These are phyloP conservation scores for Tetropium fuscum DNA, from an alignment of 2,888 invertebrate species.

Conservation along the genomic window DNA sequence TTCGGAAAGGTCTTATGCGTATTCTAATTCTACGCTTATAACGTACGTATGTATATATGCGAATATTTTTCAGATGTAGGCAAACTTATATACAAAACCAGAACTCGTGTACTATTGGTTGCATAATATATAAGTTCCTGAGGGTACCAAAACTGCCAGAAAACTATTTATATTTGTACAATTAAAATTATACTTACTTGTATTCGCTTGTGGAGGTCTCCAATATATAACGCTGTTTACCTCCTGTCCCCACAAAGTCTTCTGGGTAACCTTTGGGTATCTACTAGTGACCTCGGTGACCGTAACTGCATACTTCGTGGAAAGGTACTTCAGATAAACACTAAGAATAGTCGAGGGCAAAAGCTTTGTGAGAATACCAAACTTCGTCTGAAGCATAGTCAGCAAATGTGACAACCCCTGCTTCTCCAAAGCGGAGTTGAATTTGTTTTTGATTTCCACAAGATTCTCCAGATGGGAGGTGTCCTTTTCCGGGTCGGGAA, in stretches of 20 bases:
- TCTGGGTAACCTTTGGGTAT: slow-evolving; percentile 65
- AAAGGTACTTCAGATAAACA: slow-evolving; percentile 73
- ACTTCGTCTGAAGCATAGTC: slow-evolving; percentile 68
- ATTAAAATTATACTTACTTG: slow-evolving; percentile 70
- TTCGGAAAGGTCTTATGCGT: no score
- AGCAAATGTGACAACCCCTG: slow-evolving; percentile 70
- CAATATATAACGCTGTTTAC: slow-evolving; percentile 76
- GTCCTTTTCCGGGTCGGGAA: slow-evolving; percentile 63
- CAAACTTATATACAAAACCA: no score
- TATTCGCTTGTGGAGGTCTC: slow-evolving; percentile 82
- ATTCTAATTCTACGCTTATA: no score
- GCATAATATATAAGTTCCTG: no score
- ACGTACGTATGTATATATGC: no score
- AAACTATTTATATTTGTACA: no score
- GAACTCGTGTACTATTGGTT: no score
- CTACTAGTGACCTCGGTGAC: slow-evolving; percentile 71
- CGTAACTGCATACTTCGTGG: slow-evolving; percentile 75
- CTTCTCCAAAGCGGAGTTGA: slow-evolving; percentile 64
- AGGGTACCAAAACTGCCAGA: no score
- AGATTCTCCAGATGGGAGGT: slow-evolving; percentile 56
- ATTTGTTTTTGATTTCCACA: slow-evolving; percentile 63
- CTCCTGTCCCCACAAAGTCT: slow-evolving; percentile 75
- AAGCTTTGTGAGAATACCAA: slow-evolving; percentile 73
- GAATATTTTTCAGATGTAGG: no score
- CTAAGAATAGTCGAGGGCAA: slow-evolving; percentile 72